Percentiles rank a stretch among this genome's conserved stretches.
Conservation (phyloP, 2,797 vertebrate species). For the Xiphophorus birchmanni region DNA sequence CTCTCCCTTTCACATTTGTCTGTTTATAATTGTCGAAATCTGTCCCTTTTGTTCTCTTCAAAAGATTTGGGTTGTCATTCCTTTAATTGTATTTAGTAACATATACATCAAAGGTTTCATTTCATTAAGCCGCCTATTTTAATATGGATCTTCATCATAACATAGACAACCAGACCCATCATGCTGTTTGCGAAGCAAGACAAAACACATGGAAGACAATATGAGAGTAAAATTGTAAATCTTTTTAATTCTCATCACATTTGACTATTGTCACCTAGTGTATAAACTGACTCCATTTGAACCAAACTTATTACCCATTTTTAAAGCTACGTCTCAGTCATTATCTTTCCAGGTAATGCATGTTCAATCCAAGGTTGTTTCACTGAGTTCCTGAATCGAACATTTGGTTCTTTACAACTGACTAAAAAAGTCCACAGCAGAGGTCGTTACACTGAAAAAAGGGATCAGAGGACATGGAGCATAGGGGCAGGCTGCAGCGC, state of each 20-base stretch:
- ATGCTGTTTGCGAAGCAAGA: neutral
- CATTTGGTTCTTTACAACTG: conserved; percentile 52
- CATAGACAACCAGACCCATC: neutral
- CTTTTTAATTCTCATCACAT: neutral
- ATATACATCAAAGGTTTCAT: neutral
- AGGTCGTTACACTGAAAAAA: conserved; percentile 60
- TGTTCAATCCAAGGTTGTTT: conserved; percentile 41
- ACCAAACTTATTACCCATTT: neutral
- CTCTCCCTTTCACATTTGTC: neutral
- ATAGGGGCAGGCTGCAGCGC: conserved; percentile 40
- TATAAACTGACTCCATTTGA: neutral
- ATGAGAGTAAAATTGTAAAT: neutral
- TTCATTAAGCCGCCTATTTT: neutral
- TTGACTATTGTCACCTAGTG: neutral
- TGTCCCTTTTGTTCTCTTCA: neutral
- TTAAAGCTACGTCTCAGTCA: conserved; percentile 14
- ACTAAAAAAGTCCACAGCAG: conserved; percentile 57
- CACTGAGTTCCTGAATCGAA: conserved; percentile 49
- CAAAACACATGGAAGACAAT: neutral
- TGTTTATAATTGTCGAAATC: neutral
- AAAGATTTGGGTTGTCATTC: neutral
- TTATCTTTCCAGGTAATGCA: conserved; percentile 31
- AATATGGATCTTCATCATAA: neutral
- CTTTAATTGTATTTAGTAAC: neutral
- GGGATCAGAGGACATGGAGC: conserved; percentile 58